Base-by-base conservation (phyloP, 2,113 vertebrate species). In the Empidonax traillii region DNA sequence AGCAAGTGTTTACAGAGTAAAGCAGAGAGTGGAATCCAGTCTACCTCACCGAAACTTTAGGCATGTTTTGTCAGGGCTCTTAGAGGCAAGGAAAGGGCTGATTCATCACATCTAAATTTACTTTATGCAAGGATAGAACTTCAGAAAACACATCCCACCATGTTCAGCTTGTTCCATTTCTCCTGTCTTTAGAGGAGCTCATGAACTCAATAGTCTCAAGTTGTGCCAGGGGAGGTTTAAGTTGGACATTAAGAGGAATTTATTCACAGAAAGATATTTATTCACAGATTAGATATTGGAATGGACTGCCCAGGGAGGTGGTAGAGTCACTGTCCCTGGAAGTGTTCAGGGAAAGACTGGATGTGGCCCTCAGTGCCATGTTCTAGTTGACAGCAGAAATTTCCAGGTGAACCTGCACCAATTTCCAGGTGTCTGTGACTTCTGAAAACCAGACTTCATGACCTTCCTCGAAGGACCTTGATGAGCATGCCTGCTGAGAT, bases 1-100 rank as follows among this genome's bases (percentile, higher is more conserved):
- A 92, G 65, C 35, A 75, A 22, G 53, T 39, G 74, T 91, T 95
- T 85, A 79, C 78, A 92, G 49, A 59, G 73, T 31, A 78, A 82
- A 90, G 30, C 33, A 55, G 39, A 80, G 55, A 56, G 33, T 92
- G 76, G 59, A 89, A 95, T 71, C 56, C 65, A 83, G 31, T 59
- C 55, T 93, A 63, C 73, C 47, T 75, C 65, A 74, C 33, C 0
- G 0, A 78, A 75, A 76, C 52, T 92, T 58, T 22, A 86, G 68
- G 21, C 43, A 39, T 63, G 65, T 88, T 49, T 20, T 84, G 33
- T 81, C 86, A 69, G 39, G 63, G 85, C 21, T 84, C 31, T 43
- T 59, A 52, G 21, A 92, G 51, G 71, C 46, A 84, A 59, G 23
- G 33, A 86, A 80, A 80, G 33, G 16, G 6, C 55, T 86, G 55